Conservation (phyloP, 64 coral and sea anemone species). For the Stylophora pistillata region DNA sequence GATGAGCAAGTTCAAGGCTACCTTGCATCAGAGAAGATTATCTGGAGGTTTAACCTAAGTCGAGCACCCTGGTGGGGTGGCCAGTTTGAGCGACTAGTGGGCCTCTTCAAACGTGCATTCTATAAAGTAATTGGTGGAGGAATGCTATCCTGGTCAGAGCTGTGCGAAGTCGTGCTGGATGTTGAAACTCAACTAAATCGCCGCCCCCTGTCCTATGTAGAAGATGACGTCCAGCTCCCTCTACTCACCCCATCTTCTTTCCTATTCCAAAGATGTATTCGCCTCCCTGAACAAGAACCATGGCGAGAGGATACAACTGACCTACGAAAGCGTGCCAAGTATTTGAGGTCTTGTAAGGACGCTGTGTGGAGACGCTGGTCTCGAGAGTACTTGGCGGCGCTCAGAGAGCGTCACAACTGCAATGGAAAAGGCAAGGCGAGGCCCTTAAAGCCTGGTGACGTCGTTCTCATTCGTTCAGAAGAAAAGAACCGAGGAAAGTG, state of each 20-base stretch:
- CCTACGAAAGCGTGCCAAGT: not conserved
- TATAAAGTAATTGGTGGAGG: no score
- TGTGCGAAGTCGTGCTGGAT: no score
- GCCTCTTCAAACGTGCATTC: slow-evolving; percentile 47
- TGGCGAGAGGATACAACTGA: not conserved
- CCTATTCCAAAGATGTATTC: slow-evolving; percentile 42
- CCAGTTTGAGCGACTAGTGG: slow-evolving; percentile 58
- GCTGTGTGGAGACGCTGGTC: not conserved
- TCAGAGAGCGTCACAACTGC: not conserved
- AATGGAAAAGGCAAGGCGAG: not conserved
- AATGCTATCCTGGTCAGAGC: no score
- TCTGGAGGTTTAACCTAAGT: slow-evolving; percentile 57
- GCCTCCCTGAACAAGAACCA: slow-evolving; percentile 55
- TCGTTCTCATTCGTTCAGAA: not conserved
- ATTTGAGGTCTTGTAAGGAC: slow-evolving; percentile 1
- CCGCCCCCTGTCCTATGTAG: slow-evolving; percentile 41
- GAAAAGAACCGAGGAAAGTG: slow-evolving; percentile 9
- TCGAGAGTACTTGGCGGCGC: not conserved
- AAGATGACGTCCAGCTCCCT: slow-evolving; percentile 49
- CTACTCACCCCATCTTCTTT: slow-evolving; percentile 37
- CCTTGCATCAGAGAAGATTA: slow-evolving; percentile 17
- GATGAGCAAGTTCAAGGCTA: slow-evolving; percentile 19
- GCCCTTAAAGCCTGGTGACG: not conserved
- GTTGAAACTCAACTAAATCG: no score
- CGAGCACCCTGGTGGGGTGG: slow-evolving; percentile 56